Evolutionary conservation across 2,113 vertebrate genomes (phyloP).

Genomic region (Fulica atra): DNA sequence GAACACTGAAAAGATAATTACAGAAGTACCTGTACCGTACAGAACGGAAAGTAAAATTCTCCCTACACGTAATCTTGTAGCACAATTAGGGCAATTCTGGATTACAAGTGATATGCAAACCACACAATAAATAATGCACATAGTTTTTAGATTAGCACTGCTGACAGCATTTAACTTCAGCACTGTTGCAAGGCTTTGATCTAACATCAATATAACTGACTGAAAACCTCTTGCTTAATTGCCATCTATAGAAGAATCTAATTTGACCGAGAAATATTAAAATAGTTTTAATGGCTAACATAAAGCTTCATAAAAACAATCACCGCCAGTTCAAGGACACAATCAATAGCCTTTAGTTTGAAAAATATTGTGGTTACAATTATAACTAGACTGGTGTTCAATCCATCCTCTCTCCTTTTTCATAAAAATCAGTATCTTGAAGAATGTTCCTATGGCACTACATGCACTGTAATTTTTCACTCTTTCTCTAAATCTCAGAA

Average conservation of each 20-base stretch:
- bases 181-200: not conserved
- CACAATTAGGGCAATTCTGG: not conserved
- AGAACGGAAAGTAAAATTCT: not conserved
- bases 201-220: slow-evolving; percentile 43
- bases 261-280: slow-evolving; percentile 59
- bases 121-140: not conserved
- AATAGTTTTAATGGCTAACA: slow-evolving; percentile 31
- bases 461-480: slow-evolving; percentile 64
- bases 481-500: slow-evolving; percentile 66
- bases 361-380: slow-evolving; percentile 48
- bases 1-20: not conserved
- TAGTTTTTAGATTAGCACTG: slow-evolving; percentile 2
- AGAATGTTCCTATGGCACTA: slow-evolving; percentile 53
- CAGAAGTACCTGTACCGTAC: not conserved
- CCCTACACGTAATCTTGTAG: not conserved
- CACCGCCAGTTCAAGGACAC: slow-evolving; percentile 24
- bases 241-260: slow-evolving; percentile 29
- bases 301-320: slow-evolving; percentile 50
- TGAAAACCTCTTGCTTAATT: slow-evolving; percentile 30
- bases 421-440: slow-evolving; percentile 51
- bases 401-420: slow-evolving; percentile 47
- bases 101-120: not conserved
- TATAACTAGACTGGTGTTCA: slow-evolving; percentile 36
- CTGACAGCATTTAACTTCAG: slow-evolving; percentile 27
- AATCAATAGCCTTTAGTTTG: slow-evolving; percentile 31